A percentile compares a stretch with the other conserved stretches of the same genome.
These are phyloP conservation scores for Coregonus suidteri DNA, from an alignment of 2,797 vertebrate species.

Conservation along the genomic window DNA sequence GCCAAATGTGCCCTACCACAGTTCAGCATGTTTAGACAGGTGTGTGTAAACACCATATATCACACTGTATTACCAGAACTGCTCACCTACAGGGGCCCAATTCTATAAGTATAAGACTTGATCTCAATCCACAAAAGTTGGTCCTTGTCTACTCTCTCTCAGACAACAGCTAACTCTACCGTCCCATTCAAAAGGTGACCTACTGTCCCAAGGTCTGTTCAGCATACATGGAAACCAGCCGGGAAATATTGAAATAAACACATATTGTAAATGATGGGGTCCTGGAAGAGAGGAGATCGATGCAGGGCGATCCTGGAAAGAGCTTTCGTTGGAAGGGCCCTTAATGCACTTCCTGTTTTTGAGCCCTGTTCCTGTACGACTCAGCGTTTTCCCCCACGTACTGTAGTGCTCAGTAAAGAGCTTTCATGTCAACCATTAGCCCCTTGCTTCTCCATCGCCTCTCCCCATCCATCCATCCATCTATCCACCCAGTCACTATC, in stretches of 20 bases:
- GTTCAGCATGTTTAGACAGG: slow-evolving; percentile 41
- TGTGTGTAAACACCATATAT: slow-evolving; percentile 13
- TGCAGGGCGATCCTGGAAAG: slow-evolving; percentile 34
- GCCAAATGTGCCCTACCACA: slow-evolving; percentile 13
- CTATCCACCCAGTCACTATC: not conserved
- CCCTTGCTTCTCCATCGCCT: slow-evolving; percentile 19
- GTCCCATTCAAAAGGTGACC: not conserved
- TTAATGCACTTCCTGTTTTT: slow-evolving; percentile 59
- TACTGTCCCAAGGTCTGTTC: not conserved
- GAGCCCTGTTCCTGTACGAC: slow-evolving; percentile 23
- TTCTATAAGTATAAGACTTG: too few species aligned
- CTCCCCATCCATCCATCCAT: slow-evolving; percentile 23
- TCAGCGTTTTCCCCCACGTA: slow-evolving; percentile 30
- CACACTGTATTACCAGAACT: not conserved
- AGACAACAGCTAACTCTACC: not conserved
- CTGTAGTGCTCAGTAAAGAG: slow-evolving; percentile 42
- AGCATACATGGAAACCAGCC: slow-evolving; percentile 15
- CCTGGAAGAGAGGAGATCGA: slow-evolving; percentile 33
- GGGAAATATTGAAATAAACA: slow-evolving; percentile 34
- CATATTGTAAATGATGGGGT: not conserved
- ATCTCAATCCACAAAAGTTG: too few species aligned
- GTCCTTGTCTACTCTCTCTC: not conserved
- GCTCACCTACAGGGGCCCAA: not conserved
- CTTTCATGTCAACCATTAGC: slow-evolving; percentile 65
- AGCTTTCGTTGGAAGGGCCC: slow-evolving; percentile 3